Evolutionary conservation across 2,888 invertebrate genomes (phyloP), one percentile per base, ranked within the genome.

Genomic region (Xylota sylvarum): DNA sequence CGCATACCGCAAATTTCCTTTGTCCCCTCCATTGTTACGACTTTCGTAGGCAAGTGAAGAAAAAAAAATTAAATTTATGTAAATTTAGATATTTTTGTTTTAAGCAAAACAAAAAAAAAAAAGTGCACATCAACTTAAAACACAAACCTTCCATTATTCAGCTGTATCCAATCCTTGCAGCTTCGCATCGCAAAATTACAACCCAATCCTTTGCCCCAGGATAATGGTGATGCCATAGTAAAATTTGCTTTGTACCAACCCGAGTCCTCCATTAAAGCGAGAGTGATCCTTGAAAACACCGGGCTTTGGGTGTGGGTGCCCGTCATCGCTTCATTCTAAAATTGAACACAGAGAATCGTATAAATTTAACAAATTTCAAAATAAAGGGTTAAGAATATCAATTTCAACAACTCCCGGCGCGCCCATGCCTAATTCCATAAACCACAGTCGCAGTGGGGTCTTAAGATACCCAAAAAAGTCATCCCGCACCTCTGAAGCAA

Each of bases 241-340:
- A 98, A 99, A 92, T 98, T 97, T 1, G 97, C 97, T 12, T 95
- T 94, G 93, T 99, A 99, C 98, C 98, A 99, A 81, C 99, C 99
- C 0, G 98, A 98, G 91, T 99, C 99, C 91, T 99, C 99, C 97
- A 99, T 97, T 88, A 99, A 93, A 0, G 99, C 99, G 88, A 99
- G 94, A 0, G 99, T 98, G 72, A 99, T 95, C 19, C 98, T 94
- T 0, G 98, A 98, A 93, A 99, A 99, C 0, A 98, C 97, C 0
- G 99, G 98, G 93, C 98, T 98, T 92, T 99, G 99, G 0, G 99
- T 99, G 92, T 99, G 99, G 0, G 98, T 99, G 1, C 99, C 99
- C 0, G 99, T 99, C 99, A 99, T 99, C 0, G 99, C 99, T 93
- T 99, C 99, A 92, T 99, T 99, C 97, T 98, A 91, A 43, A 78